Evolutionary conservation across 2,113 vertebrate species (phyloP).

Genomic region (Sigmodon hispidus): DNA sequence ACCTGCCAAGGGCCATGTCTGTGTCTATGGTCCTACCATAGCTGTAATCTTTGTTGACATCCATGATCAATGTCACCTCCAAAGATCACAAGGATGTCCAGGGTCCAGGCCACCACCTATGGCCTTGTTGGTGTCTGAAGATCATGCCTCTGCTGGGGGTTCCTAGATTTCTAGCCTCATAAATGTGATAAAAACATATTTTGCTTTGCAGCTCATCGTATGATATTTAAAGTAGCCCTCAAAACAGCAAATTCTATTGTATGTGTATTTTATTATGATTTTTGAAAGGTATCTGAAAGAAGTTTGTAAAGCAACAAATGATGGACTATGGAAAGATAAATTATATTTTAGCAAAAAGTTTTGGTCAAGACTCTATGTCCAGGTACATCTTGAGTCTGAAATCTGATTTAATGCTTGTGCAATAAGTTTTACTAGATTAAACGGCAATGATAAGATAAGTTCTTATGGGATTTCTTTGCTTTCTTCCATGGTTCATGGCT

Average conservation of each 20-base stretch:
- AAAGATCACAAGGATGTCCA: too few species aligned
- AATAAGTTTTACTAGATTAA: background rate
- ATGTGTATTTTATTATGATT: background rate
- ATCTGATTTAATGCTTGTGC: background rate
- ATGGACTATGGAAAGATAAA: background rate
- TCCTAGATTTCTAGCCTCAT: background rate
- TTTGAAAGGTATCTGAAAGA: background rate
- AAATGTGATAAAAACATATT: background rate
- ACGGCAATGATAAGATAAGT: background rate
- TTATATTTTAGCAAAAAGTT: background rate
- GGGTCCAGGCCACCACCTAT: too few species aligned
- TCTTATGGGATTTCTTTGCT: background rate
- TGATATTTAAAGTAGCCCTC: background rate
- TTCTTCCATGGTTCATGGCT: background rate
- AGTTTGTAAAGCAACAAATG: constrained; percentile 32
- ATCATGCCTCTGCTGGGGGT: too few species aligned
- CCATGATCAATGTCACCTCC: background rate
- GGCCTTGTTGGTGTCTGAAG: too few species aligned
- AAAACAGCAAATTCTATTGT: constrained; percentile 11
- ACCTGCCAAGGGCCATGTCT: background rate
- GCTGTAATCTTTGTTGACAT: background rate
- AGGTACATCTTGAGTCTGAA: background rate
- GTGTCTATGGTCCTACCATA: background rate
- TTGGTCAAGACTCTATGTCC: background rate
- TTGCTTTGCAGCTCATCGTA: background rate